Evolutionary conservation across 92 coral and sea anemone species (phyloP), one percentile per base, ranked within the genome.

Genomic region (Hydrozoanthus gracilis): DNA sequence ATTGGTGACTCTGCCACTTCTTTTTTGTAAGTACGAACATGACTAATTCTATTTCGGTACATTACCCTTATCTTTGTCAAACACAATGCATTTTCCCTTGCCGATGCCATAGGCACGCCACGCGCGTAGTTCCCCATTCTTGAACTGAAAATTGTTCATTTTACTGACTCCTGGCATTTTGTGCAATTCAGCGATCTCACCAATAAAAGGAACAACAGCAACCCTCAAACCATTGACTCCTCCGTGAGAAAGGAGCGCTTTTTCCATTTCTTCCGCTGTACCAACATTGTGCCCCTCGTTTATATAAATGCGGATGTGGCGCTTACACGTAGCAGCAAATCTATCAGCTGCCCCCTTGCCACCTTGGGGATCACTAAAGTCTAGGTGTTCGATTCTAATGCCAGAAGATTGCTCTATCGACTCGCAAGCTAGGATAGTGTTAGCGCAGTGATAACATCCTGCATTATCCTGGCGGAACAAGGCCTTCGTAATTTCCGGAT

Each of bases 311-410:
- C 86, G 79, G 44, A 89, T 83, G 73, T 83, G 91, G 58, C 67
- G 67, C 72, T 83, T 83, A 48, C 88, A 89, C n/a, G 91, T 83
- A 6, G 91, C 88, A 45, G 91, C 72, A 14, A 84, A 8, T 79
- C 91, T 89, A 48, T 89, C 91, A 4, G 86, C 91, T 1, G 86
- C 64, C 5, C 91, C 91, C 86, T 83, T 89, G 51, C 91, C 85
- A 20, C 91, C 80, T 68, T 76, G 84, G 78, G 85, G 84, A 71
- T 83, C 88, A 68, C 78, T 83, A 39, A 88, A 72, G 47, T 88
- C 91, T 4, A 88, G 51, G 10, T 66, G 78, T 5, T 15, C 89
- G 9, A 87, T 39, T 87, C 66, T 78, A 50, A 87, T 78, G n/a
- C 90, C 90, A n/a, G 86, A 35, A 52, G 86, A 65, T 58, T 87